Evolutionary conservation across 64 coral and sea anemone genomes (phyloP), one percentile per base, ranked within the genome.

Genomic region (Orbicella faveolata): DNA sequence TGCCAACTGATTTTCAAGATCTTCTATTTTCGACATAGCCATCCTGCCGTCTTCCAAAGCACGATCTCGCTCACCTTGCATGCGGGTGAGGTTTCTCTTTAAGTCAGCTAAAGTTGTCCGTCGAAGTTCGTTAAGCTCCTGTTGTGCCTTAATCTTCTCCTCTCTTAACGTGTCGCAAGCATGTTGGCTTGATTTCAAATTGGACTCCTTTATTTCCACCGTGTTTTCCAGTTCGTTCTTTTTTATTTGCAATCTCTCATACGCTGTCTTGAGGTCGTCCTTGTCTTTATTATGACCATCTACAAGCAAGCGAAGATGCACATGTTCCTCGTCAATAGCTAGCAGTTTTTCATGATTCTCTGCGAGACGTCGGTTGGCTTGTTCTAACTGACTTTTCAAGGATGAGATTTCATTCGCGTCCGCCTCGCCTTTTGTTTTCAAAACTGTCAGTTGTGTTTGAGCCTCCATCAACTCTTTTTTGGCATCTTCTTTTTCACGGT

Each of bases 301-400:
- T 11, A 73, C 44, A 13, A 15, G 64, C 17, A 92, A 23, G 12
- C 83, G 74, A 55, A 94, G 88, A 23, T 91, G 88, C 12, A 96
- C 88, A 16, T 91, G 91, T 4, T 96, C 84, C 51, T 96, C 92
- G n/a, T 96, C 95, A 65, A 91, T 73, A 30, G 79, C 74, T 8
- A 98, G 70, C 39, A 98, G 89, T 20, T 98, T 90, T 59, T 98
- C 96, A 37, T 98, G 96, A 20, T 79, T 86, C 9, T 75, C 83
- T 55, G 37, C 78, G 19, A 98, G 88, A 70, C 89, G 89, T 26
- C 83, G 33, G 52, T 81, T 73, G 3, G 87, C 93, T 26, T 98
- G 85, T 19, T 92, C 89, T 20, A 94, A 70, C 75, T 94, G 96
- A 63, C 72, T 92, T 44, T 92, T 55, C 62, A 98, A 67, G 9